phyloP scores from a whole-genome alignment of 2,113 vertebrate species.

The Rhadina sibilatrix region DNA sequence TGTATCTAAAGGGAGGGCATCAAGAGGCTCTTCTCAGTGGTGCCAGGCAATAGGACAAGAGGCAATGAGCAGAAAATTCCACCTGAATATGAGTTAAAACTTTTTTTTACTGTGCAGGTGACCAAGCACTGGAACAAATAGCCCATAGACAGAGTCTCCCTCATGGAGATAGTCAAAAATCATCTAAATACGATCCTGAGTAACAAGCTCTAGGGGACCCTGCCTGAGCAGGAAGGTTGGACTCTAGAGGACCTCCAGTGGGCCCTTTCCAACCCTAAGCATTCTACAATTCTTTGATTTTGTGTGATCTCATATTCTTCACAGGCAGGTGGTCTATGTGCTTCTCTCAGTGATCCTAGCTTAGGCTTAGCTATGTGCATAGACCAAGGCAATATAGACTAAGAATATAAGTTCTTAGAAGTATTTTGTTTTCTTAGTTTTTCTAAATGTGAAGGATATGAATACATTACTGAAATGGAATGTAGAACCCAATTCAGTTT shows the following conservation, averaged over 20 bases:
- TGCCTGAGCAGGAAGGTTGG: neutral
- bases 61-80: neutral
- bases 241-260: neutral
- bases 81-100: neutral
- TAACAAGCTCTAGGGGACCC: neutral
- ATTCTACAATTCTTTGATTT: neutral
- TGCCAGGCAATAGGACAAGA: neutral
- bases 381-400: neutral
- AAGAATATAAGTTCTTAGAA: neutral
- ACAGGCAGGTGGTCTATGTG: neutral
- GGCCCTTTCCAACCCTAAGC: neutral
- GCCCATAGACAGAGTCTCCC: neutral
- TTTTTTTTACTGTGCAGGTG: neutral
- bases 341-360: neutral
- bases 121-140: neutral
- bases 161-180: neutral
- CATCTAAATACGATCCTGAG: neutral
- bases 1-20: neutral
- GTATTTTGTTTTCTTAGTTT: neutral
- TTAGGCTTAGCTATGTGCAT: neutral
- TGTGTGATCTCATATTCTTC: neutral
- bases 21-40: neutral
- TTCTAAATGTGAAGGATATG: neutral
- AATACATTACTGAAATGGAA: neutral
- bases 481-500: neutral